phyloP scores from a whole-genome alignment of 2,888 invertebrate genomes.

The Hydriomena furcata region DNA sequence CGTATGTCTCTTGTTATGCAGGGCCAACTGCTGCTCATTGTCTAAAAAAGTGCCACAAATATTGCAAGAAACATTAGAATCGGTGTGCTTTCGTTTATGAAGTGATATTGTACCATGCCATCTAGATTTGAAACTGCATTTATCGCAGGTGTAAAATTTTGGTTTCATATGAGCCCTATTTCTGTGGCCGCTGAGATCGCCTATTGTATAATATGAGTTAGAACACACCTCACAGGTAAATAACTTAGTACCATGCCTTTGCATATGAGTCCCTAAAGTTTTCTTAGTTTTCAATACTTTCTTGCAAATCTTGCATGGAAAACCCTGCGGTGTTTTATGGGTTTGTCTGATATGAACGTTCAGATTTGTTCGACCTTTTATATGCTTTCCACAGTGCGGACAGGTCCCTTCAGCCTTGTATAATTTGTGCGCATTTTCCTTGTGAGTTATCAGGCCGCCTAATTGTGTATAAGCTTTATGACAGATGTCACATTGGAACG shows the following conservation, averaged over 20 bases:
- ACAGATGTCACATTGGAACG: conserved; percentile 58
- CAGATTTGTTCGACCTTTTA: conserved; percentile 53
- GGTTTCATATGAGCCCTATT: conserved; percentile 49
- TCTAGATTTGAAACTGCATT: conserved; percentile 54
- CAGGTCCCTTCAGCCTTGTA: conserved; percentile 56
- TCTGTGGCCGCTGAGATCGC: conserved; percentile 63
- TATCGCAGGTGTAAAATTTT: conserved; percentile 51
- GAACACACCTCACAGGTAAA: conserved; percentile 68
- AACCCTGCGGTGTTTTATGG: conserved; percentile 47
- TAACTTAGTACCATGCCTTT: conserved; percentile 58
- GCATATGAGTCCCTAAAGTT: conserved; percentile 51
- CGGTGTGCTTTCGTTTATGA: conserved; percentile 56
- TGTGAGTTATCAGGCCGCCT: conserved; percentile 56
- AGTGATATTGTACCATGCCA: conserved; percentile 41
- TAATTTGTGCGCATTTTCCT: conserved; percentile 54
- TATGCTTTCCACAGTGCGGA: conserved; percentile 61
- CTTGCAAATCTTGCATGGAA: conserved; percentile 52
- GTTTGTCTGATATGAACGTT: conserved; percentile 55
- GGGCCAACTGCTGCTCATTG: conserved; percentile 45
- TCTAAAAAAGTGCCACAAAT: conserved; percentile 62
- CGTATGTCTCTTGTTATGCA: conserved; percentile 58
- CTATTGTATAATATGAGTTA: conserved; percentile 54
- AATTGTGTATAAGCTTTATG: conserved; percentile 54
- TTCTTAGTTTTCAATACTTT: conserved; percentile 48
- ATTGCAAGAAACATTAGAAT: conserved; percentile 53